A percentile compares a stretch with the other conserved stretches of the same genome.
These are phyloP conservation scores for Poeciliopsis presidionis DNA, from an alignment of 2,797 vertebrate species.

Conservation along the genomic window DNA sequence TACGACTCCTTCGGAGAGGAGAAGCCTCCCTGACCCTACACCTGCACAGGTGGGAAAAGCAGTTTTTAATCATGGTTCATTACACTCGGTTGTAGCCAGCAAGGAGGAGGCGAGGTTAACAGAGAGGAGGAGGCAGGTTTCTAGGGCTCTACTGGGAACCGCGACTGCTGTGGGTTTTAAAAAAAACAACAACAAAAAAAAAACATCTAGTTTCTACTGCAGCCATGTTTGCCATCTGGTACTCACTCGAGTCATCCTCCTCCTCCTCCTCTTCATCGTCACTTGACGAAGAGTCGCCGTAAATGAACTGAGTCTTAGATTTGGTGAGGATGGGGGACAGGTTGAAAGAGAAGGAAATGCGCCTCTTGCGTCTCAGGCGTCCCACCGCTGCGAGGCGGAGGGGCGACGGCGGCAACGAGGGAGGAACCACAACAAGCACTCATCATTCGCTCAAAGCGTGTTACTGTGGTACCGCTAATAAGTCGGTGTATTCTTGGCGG, in stretches of 20 bases:
- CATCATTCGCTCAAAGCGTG: slow-evolving; percentile 32
- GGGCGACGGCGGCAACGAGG: slow-evolving; percentile 32
- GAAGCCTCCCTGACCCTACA: neutral
- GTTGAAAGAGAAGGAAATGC: slow-evolving; percentile 92
- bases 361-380: slow-evolving; percentile 83
- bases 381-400: slow-evolving; percentile 74
- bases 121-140: neutral
- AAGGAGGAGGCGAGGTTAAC: too few relatives aligned
- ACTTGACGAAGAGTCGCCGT: slow-evolving; percentile 90
- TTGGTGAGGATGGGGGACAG: slow-evolving; percentile 91
- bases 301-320: slow-evolving; percentile 88
- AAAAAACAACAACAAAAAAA: too few relatives aligned
- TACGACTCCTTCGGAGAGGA: neutral
- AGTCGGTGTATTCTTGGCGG: neutral
- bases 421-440: slow-evolving; percentile 69
- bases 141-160: slow-evolving; percentile 25
- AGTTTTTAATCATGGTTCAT: neutral
- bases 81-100: neutral
- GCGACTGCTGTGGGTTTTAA: slow-evolving; percentile 20
- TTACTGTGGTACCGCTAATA: slow-evolving; percentile 7
- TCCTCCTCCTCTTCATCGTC: slow-evolving; percentile 78
- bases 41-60: neutral
- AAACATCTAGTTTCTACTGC: slow-evolving; percentile 48
- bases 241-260: slow-evolving; percentile 89
- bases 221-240: slow-evolving; percentile 7